These are phyloP conservation scores for Pterocles orientalis DNA, from an alignment of 2,113 vertebrate species.

Conservation along the genomic window DNA sequence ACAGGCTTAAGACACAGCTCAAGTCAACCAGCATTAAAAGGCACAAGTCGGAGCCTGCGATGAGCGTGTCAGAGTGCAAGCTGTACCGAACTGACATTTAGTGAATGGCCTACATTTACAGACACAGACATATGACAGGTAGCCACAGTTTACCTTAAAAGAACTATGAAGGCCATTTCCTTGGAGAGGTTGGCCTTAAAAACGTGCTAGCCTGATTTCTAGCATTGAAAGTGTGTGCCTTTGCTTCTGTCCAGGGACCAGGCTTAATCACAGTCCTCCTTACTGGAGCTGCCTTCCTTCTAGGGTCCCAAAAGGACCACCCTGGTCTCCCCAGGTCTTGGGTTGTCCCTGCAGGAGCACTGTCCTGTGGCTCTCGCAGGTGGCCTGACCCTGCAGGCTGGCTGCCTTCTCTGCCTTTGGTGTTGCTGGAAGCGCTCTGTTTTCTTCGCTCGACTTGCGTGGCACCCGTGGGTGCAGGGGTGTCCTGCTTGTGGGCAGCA, in stretches of 20 bases:
- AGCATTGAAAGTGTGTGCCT: not conserved
- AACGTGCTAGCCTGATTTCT: not conserved
- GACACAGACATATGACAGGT: rapidly evolving
- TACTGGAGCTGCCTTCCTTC: not conserved
- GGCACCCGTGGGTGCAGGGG: not conserved
- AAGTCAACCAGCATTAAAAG: not conserved
- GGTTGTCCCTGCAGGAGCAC: not conserved
- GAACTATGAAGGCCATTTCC: not conserved
- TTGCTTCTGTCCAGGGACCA: not conserved
- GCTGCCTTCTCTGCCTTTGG: not conserved
- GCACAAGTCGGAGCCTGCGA: not conserved
- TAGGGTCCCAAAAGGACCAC: not conserved
- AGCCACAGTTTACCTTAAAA: not conserved
- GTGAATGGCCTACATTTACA: not conserved
- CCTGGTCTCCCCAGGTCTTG: not conserved
- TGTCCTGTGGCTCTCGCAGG: rapidly evolving
- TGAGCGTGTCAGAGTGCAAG: not conserved
- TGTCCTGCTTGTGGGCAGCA: not conserved
- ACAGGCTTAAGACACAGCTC: not conserved
- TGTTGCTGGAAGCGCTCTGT: rapidly evolving
- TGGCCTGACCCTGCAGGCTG: not conserved
- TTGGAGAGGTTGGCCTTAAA: not conserved
- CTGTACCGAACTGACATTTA: not conserved
- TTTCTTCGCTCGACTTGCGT: not conserved
- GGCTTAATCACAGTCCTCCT: not conserved